A percentile compares a stretch with the other conserved stretches of the same genome.
These are phyloP conservation scores for Pseudomugil gertrudae DNA, from an alignment of 2,797 vertebrate genomes.

Conservation along the genomic window DNA sequence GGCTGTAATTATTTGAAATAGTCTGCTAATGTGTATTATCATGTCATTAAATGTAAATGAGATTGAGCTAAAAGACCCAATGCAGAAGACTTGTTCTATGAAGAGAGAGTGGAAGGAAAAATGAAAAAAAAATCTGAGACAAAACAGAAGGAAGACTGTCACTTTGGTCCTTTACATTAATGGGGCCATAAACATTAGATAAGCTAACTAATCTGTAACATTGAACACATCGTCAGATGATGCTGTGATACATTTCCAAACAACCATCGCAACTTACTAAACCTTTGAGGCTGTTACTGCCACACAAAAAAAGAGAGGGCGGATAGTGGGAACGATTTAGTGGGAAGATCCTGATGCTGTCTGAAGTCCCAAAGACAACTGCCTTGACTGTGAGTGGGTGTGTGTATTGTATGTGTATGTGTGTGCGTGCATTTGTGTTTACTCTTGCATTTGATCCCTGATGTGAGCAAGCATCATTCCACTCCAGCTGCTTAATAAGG, in stretches of 20 bases:
- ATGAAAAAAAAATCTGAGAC: constrained; percentile 19
- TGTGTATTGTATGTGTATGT: constrained; percentile 24
- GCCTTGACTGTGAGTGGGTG: constrained; percentile 59
- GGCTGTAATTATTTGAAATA: constrained; percentile 95
- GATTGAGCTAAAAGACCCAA: constrained; percentile 83
- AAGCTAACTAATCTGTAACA: constrained; percentile 52
- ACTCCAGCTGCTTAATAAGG: constrained; percentile 85
- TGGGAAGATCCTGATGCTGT: constrained; percentile 68
- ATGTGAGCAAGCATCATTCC: constrained; percentile 80
- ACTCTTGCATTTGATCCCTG: constrained; percentile 78
- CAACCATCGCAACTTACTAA: constrained; percentile 31
- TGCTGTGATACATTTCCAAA: constrained; percentile 37
- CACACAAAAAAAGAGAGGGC: constrained; percentile 59
- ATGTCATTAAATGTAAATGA: constrained; percentile 90
- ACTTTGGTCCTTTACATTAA: constrained; percentile 41
- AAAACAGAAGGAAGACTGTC: constrained; percentile 38
- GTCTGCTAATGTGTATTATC: constrained; percentile 94
- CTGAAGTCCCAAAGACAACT: constrained; percentile 71
- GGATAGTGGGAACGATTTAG: constrained; percentile 60
- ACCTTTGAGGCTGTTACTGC: constrained; percentile 52
- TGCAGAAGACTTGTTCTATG: constrained; percentile 71
- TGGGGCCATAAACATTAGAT: constrained; percentile 57
- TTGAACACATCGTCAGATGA: constrained; percentile 14
- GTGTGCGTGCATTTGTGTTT: constrained; percentile 64
- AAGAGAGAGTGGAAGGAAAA: constrained; percentile 26